Evolutionary conservation across 2,888 invertebrate genomes (phyloP), one percentile per base, ranked within the genome.

Genomic region (Drosophila phalerata): DNA sequence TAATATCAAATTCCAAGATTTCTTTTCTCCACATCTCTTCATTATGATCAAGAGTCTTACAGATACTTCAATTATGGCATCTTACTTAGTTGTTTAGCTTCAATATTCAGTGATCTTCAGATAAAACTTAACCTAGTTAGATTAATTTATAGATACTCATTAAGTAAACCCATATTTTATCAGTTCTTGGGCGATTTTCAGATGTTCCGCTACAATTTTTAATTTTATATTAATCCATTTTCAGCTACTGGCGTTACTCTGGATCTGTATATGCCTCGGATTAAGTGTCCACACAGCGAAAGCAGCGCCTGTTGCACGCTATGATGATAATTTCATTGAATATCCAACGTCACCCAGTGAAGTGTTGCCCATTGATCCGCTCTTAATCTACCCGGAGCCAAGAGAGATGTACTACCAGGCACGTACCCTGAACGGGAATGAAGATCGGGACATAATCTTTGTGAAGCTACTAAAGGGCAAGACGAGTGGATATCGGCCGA

Each of bases 291-390:
- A 25, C 9, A 17, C 30, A n/a, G 45, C 68, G 11, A 9, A 37
- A 32, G 81, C 81, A 25, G 86, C 78, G 6, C 88, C 88, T 5
- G 56, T 63, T 15, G 49, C 63, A 15, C 57, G 34, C 9, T 71
- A 48, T 15, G 47, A 68, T 9, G 57, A 73, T 9, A 69, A 83
- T 30, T 45, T 76, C 5, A 57, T 58, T 15, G 49, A 52, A 5
- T 84, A 84, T 55, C 82, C 79, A 15, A 63, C 79, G 8, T 65
- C 74, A 4, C 91, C 92, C 8, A 87, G 73, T 11, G 91, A 91
- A 58, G 85, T 91, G 25, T 47, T 91, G 30, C 79, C 90, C 48
- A 85, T 91, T 37, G 84, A 91, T 57, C 91, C 92, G 0, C 49
- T 91, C 32, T 58, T 90, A 8, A 64, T 91, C 25, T 92, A 92